A percentile compares a stretch with the other conserved stretches of the same genome.
phyloP scores from a whole-genome alignment of 2,888 invertebrate species.

The Eupithecia subfuscata region DNA sequence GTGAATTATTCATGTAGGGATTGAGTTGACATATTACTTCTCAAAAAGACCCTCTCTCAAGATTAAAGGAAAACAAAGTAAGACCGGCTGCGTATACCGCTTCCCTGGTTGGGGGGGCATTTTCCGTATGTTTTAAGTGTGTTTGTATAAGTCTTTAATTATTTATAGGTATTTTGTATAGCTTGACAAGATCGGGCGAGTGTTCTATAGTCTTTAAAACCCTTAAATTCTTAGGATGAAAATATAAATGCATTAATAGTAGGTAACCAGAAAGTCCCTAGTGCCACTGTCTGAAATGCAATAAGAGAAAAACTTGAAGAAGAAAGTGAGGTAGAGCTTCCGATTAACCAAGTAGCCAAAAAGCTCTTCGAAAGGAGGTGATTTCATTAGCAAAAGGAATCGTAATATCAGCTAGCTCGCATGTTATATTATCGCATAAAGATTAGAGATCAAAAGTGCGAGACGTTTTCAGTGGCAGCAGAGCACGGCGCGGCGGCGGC shows the following conservation, averaged over 20 bases:
- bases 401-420: neutral
- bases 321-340: neutral
- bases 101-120: conserved; percentile 44
- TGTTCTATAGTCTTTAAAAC: neutral
- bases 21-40: conserved; percentile 67
- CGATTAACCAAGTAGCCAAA: neutral
- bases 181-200: conserved; percentile 16
- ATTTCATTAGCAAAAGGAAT: neutral
- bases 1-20: conserved; percentile 73
- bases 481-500: conserved; percentile 45
- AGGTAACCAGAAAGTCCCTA: neutral
- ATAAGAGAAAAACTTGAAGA: neutral
- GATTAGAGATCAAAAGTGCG: conserved; percentile 41
- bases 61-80: conserved; percentile 64
- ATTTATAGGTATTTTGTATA: conserved; percentile 24
- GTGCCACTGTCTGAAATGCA: neutral
- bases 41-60: conserved; percentile 55
- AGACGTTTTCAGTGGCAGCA: conserved; percentile 49
- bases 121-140: conserved; percentile 40
- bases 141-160: conserved; percentile 37
- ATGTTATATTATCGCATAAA: conserved; percentile 19
- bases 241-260: neutral
- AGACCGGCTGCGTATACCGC: conserved; percentile 42
- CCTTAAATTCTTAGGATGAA: neutral
- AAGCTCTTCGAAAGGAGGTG: neutral